Base-by-base conservation (phyloP, 2,797 vertebrate species). In the Squalus acanthias region DNA sequence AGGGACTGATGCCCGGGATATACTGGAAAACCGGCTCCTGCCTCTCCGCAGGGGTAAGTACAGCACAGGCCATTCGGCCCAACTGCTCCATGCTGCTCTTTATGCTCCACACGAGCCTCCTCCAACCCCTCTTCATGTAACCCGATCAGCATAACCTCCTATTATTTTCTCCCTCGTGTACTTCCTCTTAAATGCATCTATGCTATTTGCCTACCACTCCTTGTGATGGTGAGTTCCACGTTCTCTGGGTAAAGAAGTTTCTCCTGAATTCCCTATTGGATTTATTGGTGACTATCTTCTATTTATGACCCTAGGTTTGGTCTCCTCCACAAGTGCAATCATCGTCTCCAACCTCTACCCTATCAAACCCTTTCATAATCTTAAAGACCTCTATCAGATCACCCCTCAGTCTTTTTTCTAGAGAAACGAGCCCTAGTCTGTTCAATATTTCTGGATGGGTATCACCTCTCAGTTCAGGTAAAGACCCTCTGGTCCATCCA, bases 1-100 rank as follows among this genome's bases (percentile, higher is more conserved):
- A 96, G 99, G 99, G 96, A 99, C 99, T 0, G 99, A 99, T 0
- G 99, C 99, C 88, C 98, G 98, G 50, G 99, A 99, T 1, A 98
- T 99, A 96, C 97, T 99, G 88, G 99, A 99, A 98, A 99, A 99
- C 97, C 99, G 99, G 96, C 98, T 99, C 93, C 98, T 99, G 15
- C 99, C 99, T 0, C 96, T 99, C 63, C 98, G 99, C 6, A 97
- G 99, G 98, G 99, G 99, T 99, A 70, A 96, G 88, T 95, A 8
- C 39, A 72, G 39, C 72, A n/a, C 72, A 57, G 65, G 13, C 60
- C 7, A 6, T 63, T 79, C 29, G 4, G 57, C 53, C 0, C 26
- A 29, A 26, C 50, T 92, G 15, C 10, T 17, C 60, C 13, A 12
- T 92, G 53, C 7, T 2, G 12, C 50, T 29, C 33, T 92, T 92